Percentiles rank a stretch among this genome's conserved stretches.
These are phyloP conservation scores for Synergus gifuensis DNA, from an alignment of 2,888 invertebrate genomes.

Conservation along the genomic window DNA sequence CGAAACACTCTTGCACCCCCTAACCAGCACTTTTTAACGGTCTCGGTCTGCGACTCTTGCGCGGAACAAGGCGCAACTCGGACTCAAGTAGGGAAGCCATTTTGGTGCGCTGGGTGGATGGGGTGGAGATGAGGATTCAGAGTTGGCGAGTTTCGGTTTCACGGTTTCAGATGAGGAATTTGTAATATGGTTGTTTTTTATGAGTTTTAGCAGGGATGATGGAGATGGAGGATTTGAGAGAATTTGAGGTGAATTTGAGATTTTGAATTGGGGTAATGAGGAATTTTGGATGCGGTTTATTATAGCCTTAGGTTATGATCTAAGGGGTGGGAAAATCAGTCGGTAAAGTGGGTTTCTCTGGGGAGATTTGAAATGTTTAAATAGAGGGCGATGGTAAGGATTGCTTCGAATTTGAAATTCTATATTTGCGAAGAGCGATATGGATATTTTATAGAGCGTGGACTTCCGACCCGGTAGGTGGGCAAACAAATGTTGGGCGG, in stretches of 20 bases:
- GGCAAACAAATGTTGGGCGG: background rate
- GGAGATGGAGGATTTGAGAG: background rate
- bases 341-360: background rate
- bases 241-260: background rate
- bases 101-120: conserved; percentile 17
- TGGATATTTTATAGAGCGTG: background rate
- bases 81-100: conserved; percentile 30
- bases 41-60: conserved; percentile 11
- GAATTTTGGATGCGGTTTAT: background rate
- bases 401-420: background rate
- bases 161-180: background rate
- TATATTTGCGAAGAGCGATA: background rate
- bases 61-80: conserved; percentile 3
- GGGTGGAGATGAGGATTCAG: background rate
- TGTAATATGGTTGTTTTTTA: background rate
- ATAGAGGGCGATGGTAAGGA: background rate
- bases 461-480: background rate
- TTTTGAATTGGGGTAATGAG: background rate
- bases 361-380: background rate
- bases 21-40: background rate
- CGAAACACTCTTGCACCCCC: background rate
- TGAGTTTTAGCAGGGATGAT: background rate
- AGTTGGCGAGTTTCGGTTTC: background rate
- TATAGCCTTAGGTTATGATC: background rate
- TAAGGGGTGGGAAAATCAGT: background rate